Base-by-base conservation (phyloP, 2,113 vertebrate species). In the Hymenochirus boettgeri region DNA sequence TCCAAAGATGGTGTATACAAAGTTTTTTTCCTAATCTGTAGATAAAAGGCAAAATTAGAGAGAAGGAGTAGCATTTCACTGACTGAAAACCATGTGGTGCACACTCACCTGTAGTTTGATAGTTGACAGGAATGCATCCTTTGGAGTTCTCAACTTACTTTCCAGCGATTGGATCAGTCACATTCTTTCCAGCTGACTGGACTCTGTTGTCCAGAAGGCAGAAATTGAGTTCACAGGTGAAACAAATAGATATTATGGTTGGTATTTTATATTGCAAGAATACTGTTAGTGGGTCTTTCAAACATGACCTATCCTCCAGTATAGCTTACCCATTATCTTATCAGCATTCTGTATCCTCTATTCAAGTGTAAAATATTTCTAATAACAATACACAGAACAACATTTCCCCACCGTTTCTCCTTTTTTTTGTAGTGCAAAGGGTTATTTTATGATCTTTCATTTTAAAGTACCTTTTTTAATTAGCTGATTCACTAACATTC, bases 181-280 rank as follows among this genome's bases (percentile, higher is more conserved):
- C 71, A 70, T 17, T 70, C 73, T 9, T 18, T 58, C 51, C 69
- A 7, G 54, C 65, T 75, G 50, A 25, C 70, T 53, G 75, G 71
- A 79, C 66, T 52, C 31, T 75, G 76, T 69, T 67, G 71, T 71
- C 73, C 51, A 72, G 62, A 45, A 75, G 73, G 69, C 15, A 57
- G 65, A 72, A 77, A 77, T 25, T 1, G 77, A 57, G 61, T 46
- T 55, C 17, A 67, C 55, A 60, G 74, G 65, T 2, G 70, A 72
- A 73, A 78, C 77, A 82, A 80, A 82, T 73, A 72, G 52, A 74
- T 70, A 75, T 79, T 79, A 74, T 73, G 74, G 75, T 72, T 77
- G 81, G 74, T 79, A 57, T 69, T 69, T 69, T 59, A 57, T 60
- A 60, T 53, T 60, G 60, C 65, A 69, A 56, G 60, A 69, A 69